phyloP scores from a whole-genome alignment of 2,888 invertebrate genomes.

The Coenonympha arcania region DNA sequence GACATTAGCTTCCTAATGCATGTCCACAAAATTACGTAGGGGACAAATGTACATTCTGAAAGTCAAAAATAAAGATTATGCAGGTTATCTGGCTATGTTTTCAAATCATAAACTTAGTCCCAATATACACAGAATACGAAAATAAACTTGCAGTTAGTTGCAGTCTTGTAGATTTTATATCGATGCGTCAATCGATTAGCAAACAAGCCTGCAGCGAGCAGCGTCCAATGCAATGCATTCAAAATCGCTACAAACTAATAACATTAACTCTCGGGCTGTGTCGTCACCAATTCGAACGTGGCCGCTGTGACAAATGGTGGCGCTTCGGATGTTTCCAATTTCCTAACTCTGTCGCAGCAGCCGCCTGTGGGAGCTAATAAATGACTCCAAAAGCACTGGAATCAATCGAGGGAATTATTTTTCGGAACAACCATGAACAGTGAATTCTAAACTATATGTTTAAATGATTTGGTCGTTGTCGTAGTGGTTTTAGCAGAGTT shows the following conservation, averaged over 20 bases:
- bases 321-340: slow-evolving; percentile 57
- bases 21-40: no score
- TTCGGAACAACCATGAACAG: background rate
- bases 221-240: slow-evolving; percentile 16
- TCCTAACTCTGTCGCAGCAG: slow-evolving; percentile 38
- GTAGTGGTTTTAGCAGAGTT: no score
- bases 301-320: slow-evolving; percentile 45
- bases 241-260: slow-evolving; percentile 31
- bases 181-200: slow-evolving; percentile 11
- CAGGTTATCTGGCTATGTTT: no score
- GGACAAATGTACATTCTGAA: no score
- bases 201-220: slow-evolving; percentile 8
- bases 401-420: slow-evolving; percentile 7
- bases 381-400: slow-evolving; percentile 12
- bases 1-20: no score
- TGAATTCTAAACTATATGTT: slow-evolving; percentile 1
- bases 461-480: no score
- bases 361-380: slow-evolving; percentile 25
- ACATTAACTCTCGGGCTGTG: slow-evolving; percentile 35
- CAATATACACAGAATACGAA: no score
- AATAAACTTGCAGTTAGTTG: no score
- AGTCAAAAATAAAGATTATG: no score
- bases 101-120: no score
- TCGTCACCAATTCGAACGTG: slow-evolving; percentile 39
- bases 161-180: no score